A percentile compares a stretch with the other conserved stretches of the same genome.
phyloP scores from a whole-genome alignment of 2,888 invertebrate genomes.

The Tinea pellionella region DNA sequence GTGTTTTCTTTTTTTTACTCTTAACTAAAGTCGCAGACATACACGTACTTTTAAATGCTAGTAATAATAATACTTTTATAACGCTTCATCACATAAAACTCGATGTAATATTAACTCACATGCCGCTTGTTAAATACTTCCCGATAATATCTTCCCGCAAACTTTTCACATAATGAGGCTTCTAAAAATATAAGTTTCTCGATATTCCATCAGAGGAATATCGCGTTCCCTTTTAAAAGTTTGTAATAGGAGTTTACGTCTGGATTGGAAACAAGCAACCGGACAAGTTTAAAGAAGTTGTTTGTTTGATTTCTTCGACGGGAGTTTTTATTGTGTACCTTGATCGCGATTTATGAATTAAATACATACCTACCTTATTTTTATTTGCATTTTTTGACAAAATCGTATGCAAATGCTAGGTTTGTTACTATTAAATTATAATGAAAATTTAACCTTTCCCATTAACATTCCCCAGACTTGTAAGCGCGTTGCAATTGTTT shows the following conservation, averaged over 20 bases:
- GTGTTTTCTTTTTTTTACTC: too few relatives aligned
- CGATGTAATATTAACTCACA: neutral
- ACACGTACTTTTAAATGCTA: too few relatives aligned
- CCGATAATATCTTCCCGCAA: neutral
- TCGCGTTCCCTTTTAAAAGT: constrained; percentile 27
- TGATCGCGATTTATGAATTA: neutral
- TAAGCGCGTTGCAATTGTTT: too few relatives aligned
- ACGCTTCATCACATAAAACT: too few relatives aligned
- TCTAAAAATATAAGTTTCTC: neutral
- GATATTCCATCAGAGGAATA: neutral
- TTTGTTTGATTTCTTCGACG: neutral
- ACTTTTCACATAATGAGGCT: constrained; percentile 4
- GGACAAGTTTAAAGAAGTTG: constrained; percentile 21
- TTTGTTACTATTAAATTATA: too few relatives aligned
- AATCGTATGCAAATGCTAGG: too few relatives aligned
- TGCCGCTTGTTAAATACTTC: neutral
- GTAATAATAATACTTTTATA: too few relatives aligned
- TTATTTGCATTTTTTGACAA: too few relatives aligned
- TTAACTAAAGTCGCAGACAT: neutral
- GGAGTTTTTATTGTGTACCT: neutral
- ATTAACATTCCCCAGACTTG: too few relatives aligned
- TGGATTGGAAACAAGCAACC: constrained; percentile 20
- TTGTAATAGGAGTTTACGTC: constrained; percentile 52
- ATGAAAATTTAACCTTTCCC: too few relatives aligned
- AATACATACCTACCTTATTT: neutral